A percentile compares a stretch with the other conserved stretches of the same genome.
Evolutionary conservation across 23 tunicate genomes (phyloP).

Genomic region (Phallusia fumigata): DNA sequence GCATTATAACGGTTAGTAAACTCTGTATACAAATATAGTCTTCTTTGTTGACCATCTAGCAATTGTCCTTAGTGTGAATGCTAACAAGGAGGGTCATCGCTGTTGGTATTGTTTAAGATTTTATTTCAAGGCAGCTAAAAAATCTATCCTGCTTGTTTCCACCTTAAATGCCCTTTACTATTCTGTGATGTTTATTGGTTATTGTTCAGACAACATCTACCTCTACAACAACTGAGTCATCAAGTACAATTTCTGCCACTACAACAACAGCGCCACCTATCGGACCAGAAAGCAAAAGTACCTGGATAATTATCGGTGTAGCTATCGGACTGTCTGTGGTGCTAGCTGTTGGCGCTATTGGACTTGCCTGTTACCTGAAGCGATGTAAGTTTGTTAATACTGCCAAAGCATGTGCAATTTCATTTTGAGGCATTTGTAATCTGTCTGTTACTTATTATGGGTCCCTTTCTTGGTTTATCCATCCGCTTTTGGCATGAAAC

Average conservation of each 20-base stretch:
- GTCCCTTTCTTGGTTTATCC: too few relatives aligned
- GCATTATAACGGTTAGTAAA: neutral
- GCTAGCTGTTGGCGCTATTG: neutral
- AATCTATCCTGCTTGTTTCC: too few relatives aligned
- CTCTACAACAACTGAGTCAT: neutral
- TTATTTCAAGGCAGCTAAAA: too few relatives aligned
- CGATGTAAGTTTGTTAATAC: conserved; percentile 10
- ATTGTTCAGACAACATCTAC: neutral
- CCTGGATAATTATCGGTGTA: neutral
- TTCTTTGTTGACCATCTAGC: too few relatives aligned
- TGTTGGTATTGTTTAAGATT: too few relatives aligned
- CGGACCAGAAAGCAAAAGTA: neutral
- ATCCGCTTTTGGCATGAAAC: too few relatives aligned
- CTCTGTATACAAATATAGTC: too few relatives aligned
- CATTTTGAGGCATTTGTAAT: too few relatives aligned
- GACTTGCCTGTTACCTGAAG: conserved; percentile 3
- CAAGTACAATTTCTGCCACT: neutral
- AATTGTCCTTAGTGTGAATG: too few relatives aligned
- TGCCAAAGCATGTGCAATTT: too few relatives aligned
- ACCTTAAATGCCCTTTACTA: neutral
- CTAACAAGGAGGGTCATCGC: too few relatives aligned
- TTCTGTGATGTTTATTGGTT: neutral
- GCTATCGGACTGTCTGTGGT: neutral
- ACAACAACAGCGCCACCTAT: neutral
- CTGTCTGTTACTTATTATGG: too few relatives aligned